phyloP scores from a whole-genome alignment of 2,888 invertebrate species.

The Linnaemya tessellans region DNA sequence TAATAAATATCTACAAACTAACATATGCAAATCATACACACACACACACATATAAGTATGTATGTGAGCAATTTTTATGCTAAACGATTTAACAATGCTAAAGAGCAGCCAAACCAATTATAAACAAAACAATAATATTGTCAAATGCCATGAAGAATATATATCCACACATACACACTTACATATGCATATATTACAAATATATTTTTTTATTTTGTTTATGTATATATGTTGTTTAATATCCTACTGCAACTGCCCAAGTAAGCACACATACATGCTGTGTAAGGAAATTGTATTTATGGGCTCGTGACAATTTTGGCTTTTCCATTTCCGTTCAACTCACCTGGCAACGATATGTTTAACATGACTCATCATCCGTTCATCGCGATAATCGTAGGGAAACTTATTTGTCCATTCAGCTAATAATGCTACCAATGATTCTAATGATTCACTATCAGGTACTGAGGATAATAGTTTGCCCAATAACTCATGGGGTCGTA shows the following conservation, averaged over 20 bases:
- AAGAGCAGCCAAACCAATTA: not conserved
- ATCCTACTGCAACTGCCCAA: no score
- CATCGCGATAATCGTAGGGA: constrained; percentile 84
- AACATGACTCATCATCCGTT: constrained; percentile 83
- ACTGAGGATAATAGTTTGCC: constrained; percentile 82
- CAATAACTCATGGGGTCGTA: constrained; percentile 83
- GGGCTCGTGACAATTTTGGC: not conserved
- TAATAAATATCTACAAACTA: not conserved
- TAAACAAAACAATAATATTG: not conserved
- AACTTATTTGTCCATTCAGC: constrained; percentile 83
- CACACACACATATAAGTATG: not conserved
- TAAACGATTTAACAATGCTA: not conserved
- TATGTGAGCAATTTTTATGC: not conserved
- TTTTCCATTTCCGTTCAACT: constrained; percentile 61
- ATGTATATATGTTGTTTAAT: no score
- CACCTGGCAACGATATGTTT: constrained; percentile 84
- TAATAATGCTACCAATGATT: constrained; percentile 82
- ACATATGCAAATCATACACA: not conserved
- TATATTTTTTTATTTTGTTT: no score
- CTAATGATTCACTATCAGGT: constrained; percentile 82
- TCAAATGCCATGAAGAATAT: not conserved
- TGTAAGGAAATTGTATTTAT: not conserved
- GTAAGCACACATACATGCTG: no score
- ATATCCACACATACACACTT: not conserved
- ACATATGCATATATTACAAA: not conserved